Evolutionary conservation across 37 sponge, comb jelly and placozoan species (phyloP).

Genomic region (Geodia barretti): DNA sequence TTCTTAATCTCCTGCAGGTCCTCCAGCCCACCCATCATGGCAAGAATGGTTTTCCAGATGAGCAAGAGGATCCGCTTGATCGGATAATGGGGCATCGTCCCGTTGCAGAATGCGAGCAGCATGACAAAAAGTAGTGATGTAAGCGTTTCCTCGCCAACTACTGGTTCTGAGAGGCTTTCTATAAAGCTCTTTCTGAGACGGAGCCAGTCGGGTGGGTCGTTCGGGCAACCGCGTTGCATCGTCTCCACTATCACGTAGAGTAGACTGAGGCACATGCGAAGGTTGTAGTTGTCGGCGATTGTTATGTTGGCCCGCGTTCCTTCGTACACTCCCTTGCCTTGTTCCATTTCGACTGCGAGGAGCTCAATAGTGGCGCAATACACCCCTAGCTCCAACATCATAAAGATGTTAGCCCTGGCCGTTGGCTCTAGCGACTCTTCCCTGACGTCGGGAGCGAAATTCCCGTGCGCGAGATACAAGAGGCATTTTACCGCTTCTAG

Average conservation of each 20-base stretch:
- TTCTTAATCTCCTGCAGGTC: slow-evolving; percentile 52
- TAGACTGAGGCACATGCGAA: slow-evolving; percentile 73
- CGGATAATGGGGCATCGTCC: slow-evolving; percentile 78
- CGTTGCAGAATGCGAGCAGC: slow-evolving; percentile 88
- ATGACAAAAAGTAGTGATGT: slow-evolving; percentile 69
- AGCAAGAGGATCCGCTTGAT: slow-evolving; percentile 86
- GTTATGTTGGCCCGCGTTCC: slow-evolving; percentile 56
- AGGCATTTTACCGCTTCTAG: slow-evolving; percentile 54
- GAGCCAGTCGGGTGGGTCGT: slow-evolving; percentile 43
- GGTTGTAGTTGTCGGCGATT: slow-evolving; percentile 70
- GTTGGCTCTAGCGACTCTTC: neutral
- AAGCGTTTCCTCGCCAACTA: slow-evolving; percentile 51
- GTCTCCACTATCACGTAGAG: slow-evolving; percentile 81
- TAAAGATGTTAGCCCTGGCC: slow-evolving; percentile 46
- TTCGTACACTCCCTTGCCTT: slow-evolving; percentile 32
- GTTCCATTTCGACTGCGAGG: slow-evolving; percentile 67
- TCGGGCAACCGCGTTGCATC: slow-evolving; percentile 25
- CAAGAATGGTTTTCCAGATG: slow-evolving; percentile 82
- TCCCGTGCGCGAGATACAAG: slow-evolving; percentile 74
- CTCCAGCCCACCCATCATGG: slow-evolving; percentile 76
- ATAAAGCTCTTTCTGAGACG: slow-evolving; percentile 53
- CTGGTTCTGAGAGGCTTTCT: slow-evolving; percentile 53
- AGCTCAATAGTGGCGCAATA: slow-evolving; percentile 49
- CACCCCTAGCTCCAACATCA: slow-evolving; percentile 61
- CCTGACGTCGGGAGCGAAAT: slow-evolving; percentile 40